Percentiles rank a stretch among this genome's conserved stretches.
phyloP scores from a whole-genome alignment of 2,888 invertebrate genomes.

The Tryphoninae sp. region DNA sequence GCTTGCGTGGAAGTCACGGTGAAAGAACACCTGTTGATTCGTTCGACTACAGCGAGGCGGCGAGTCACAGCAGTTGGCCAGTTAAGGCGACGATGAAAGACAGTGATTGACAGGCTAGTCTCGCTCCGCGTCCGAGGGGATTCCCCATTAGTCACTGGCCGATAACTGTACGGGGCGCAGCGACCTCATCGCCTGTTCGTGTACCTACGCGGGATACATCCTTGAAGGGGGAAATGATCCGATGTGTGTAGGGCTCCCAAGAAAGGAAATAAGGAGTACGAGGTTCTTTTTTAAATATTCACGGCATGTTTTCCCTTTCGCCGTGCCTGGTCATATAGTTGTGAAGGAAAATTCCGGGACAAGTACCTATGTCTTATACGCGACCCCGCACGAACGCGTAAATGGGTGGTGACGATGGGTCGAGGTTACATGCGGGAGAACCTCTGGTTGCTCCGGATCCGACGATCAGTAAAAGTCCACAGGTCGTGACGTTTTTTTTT shows the following conservation, averaged over 20 bases:
- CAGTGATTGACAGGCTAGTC: slow-evolving; percentile 14
- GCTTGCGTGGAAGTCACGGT: slow-evolving; percentile 52
- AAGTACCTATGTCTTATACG: background rate
- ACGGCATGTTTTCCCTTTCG: background rate
- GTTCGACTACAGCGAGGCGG: background rate
- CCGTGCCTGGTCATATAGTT: background rate
- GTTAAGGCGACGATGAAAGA: background rate
- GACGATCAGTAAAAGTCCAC: slow-evolving; percentile 14
- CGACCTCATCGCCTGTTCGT: slow-evolving; percentile 31
- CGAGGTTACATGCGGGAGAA: slow-evolving; percentile 19
- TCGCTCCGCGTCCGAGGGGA: background rate
- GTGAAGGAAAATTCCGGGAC: slow-evolving; percentile 24
- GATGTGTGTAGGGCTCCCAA: slow-evolving; percentile 9
- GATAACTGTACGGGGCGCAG: background rate
- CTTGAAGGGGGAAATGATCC: slow-evolving; percentile 31
- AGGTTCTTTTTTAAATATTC: background rate
- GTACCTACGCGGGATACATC: slow-evolving; percentile 21
- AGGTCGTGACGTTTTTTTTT: too few relatives aligned
- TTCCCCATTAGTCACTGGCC: slow-evolving; percentile 3
- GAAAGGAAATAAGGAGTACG: slow-evolving; percentile 46
- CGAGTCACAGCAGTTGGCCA: background rate
- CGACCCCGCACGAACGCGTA: slow-evolving; percentile 4
- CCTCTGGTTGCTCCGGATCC: slow-evolving; percentile 35
- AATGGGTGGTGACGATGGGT: slow-evolving; percentile 7
- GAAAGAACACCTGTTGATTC: slow-evolving; percentile 56